Evolutionary conservation across 2,888 invertebrate species (phyloP), one percentile per base, ranked within the genome.

Genomic region (Tromatobia lineatoria): DNA sequence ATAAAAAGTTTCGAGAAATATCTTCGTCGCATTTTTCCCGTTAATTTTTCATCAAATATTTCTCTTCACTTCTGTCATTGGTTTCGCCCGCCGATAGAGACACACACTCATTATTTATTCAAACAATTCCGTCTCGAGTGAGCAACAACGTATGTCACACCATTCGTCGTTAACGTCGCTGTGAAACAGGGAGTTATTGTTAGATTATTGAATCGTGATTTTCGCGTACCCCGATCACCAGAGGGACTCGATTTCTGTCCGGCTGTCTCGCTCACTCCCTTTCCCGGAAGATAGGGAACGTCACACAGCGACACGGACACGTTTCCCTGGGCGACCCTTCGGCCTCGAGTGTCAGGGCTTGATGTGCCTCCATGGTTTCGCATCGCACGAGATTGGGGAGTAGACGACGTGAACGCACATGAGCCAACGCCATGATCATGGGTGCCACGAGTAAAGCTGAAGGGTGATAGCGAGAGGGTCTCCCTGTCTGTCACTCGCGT

Each of bases 401-500:
- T 38, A 69, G 76, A 73, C 70, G 83, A 23, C 38, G 54, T 38
- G 73, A 15, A 47, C 50, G 29, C 34, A 34, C 29, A n/a, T 42
- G 42, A 54, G 54, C 67, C 75, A 25, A 57, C 71, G 75, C 70
- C 79, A 80, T 83, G 83, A 80, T 83, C 79, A 74, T 25, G 82
- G 18, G 61, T 29, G 79, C 34, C 61, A 34, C 79, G 87, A 84
- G 87, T 74, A 86, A 86, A 64, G 73, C 75, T 83, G 59, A 71
- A 75, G 79, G 54, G 82, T 74, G 79, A 79, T 61, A 79, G 59
- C 23, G 70, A 52, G 71, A 71, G 67, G 38, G 45, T 67, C 61
- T 29, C 61, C 45, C 87, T 88, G 88, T 86, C 90, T 89, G 89
- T 91, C 90, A 91, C 87, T 90, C 85, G 84, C 83, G 86, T 47